phyloP scores from a whole-genome alignment of 2,797 vertebrate genomes.

The Halcyon leucocephala region DNA sequence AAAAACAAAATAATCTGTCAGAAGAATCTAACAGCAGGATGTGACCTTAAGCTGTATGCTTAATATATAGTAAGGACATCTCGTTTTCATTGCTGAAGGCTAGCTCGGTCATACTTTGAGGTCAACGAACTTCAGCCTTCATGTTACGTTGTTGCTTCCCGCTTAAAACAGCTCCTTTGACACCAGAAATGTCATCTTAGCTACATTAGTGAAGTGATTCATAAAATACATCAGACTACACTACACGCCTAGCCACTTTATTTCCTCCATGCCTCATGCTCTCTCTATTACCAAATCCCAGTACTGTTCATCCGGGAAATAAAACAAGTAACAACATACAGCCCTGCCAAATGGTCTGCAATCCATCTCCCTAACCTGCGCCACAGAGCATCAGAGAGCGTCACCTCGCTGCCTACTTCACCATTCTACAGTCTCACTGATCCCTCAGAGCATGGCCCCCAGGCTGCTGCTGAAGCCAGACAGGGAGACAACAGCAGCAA shows the following conservation, averaged over 20 bases:
- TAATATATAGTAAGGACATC: neutral
- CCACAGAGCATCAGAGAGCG: neutral
- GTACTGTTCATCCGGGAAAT: neutral
- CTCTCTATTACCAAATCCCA: neutral
- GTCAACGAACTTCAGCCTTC: neutral
- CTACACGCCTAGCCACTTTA: neutral
- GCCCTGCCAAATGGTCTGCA: neutral
- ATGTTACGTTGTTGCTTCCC: neutral
- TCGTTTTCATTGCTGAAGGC: neutral
- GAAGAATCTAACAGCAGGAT: neutral
- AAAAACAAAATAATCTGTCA: neutral
- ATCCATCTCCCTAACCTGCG: neutral
- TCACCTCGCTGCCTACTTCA: neutral
- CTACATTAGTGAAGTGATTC: neutral
- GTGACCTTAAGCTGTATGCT: neutral
- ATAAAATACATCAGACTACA: neutral
- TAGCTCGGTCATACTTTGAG: neutral
- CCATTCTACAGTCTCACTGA: neutral
- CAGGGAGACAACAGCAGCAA: neutral
- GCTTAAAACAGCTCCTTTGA: neutral
- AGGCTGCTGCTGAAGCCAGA: neutral
- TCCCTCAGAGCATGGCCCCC: neutral
- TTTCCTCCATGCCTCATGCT: neutral
- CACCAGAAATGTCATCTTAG: neutral
- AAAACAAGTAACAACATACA: neutral